Conservation (phyloP, 2,888 invertebrate species). For the Lymantria monacha region DNA sequence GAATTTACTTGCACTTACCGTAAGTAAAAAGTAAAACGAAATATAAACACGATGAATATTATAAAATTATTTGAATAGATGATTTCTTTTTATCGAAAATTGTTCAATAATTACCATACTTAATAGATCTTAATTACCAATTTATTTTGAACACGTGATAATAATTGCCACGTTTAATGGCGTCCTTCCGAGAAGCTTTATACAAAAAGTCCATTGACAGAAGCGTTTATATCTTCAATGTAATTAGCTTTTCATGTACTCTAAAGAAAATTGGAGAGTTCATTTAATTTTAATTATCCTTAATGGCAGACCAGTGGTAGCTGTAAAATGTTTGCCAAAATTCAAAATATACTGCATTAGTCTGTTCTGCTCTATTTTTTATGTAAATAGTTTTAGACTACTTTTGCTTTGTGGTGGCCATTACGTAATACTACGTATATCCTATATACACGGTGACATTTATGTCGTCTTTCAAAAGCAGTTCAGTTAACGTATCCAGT, state of each 20-base stretch:
- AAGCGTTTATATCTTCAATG: background rate
- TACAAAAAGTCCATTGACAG: background rate
- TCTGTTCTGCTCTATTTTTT: background rate
- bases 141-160: background rate
- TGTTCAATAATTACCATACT: too few species aligned
- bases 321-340: constrained; percentile 26
- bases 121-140: too few species aligned
- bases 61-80: too few species aligned
- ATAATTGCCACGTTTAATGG: background rate
- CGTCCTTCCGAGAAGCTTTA: background rate
- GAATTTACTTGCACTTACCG: too few species aligned
- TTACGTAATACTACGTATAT: too few species aligned
- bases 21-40: too few species aligned
- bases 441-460: too few species aligned
- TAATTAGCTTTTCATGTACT: constrained; percentile 15
- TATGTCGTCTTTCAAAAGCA: too few species aligned
- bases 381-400: too few species aligned
- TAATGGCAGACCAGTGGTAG: constrained; percentile 18
- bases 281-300: constrained; percentile 29
- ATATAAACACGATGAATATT: too few species aligned
- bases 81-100: too few species aligned
- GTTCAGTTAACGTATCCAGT: too few species aligned
- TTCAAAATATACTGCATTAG: constrained; percentile 15
- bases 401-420: background rate
- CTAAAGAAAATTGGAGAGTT: constrained; percentile 19